A percentile compares a stretch with the other conserved stretches of the same genome.
phyloP scores from a whole-genome alignment of 1,140 invertebrate species.

The Bombus picipes region DNA sequence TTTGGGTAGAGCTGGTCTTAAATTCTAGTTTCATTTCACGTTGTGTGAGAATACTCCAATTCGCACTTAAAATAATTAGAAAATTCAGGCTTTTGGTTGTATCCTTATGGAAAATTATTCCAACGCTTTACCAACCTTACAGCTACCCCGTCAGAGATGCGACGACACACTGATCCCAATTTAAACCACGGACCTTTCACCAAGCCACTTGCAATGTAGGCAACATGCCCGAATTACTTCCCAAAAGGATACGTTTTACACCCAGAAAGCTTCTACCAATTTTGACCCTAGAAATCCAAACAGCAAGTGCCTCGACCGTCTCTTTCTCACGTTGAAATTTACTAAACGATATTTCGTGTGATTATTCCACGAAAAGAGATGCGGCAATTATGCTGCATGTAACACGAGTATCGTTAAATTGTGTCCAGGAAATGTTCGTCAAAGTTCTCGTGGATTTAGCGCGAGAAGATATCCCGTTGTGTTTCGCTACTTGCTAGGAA shows the following conservation, averaged over 20 bases:
- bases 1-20: neutral
- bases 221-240: neutral
- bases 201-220: neutral
- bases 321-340: neutral
- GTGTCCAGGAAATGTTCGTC: neutral
- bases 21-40: neutral
- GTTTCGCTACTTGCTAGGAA: neutral
- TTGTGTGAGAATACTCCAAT: neutral
- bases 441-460: conserved; percentile 3
- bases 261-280: neutral
- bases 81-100: neutral
- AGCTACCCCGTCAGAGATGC: neutral
- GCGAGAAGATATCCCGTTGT: neutral
- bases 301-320: too few relatives aligned
- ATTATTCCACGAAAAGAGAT: neutral
- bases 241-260: neutral
- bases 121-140: neutral
- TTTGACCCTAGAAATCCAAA: neutral
- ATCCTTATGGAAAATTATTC: conserved; percentile 19
- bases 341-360: neutral
- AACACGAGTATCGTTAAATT: neutral
- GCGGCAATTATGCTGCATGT: neutral
- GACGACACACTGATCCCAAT: neutral
- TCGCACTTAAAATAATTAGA: conserved; percentile 12
- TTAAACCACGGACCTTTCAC: neutral